These are phyloP conservation scores for Drosophila pseudoobscura DNA, from an alignment of 1,140 invertebrate genomes.

Conservation along the genomic window DNA sequence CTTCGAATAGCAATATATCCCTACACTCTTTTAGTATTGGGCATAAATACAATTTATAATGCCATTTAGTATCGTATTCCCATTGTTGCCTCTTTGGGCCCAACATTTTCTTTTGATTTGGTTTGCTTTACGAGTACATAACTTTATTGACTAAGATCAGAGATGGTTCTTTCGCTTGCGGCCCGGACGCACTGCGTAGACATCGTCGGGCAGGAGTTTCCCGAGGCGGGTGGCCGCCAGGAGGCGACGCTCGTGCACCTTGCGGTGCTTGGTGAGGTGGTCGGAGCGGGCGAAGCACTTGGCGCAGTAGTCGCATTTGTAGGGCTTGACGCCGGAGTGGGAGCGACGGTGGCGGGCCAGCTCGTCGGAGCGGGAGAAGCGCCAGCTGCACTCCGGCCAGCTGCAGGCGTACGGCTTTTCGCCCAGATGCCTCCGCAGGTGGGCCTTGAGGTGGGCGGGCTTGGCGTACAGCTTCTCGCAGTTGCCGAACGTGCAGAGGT, in stretches of 20 bases:
- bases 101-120: too few species aligned
- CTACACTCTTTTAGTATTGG: too few species aligned
- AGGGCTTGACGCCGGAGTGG: constrained; percentile 91
- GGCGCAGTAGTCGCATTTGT: constrained; percentile 91
- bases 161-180: constrained; percentile 79
- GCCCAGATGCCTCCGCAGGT: constrained; percentile 95
- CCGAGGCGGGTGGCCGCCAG: constrained; percentile 76
- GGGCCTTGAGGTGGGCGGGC: constrained; percentile 96
- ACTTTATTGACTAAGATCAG: constrained; percentile 11
- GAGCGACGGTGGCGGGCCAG: constrained; percentile 87
- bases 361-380: constrained; percentile 97
- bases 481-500: constrained; percentile 85
- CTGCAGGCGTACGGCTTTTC: constrained; percentile 96
- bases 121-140: too few species aligned
- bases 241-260: constrained; percentile 89
- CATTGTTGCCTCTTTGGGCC: too few species aligned
- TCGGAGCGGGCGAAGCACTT: constrained; percentile 95
- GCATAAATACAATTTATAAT: too few species aligned
- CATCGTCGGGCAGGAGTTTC: constrained; percentile 57
- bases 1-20: too few species aligned
- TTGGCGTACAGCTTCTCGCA: constrained; percentile 94
- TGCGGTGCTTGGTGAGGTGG: constrained; percentile 94
- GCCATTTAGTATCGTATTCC: too few species aligned
- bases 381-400: constrained; percentile 96
- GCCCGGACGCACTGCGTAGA: constrained; percentile 72